Evolutionary conservation across 2,888 invertebrate species (phyloP), one percentile per base, ranked within the genome.

Genomic region (Diarsia dahlii): DNA sequence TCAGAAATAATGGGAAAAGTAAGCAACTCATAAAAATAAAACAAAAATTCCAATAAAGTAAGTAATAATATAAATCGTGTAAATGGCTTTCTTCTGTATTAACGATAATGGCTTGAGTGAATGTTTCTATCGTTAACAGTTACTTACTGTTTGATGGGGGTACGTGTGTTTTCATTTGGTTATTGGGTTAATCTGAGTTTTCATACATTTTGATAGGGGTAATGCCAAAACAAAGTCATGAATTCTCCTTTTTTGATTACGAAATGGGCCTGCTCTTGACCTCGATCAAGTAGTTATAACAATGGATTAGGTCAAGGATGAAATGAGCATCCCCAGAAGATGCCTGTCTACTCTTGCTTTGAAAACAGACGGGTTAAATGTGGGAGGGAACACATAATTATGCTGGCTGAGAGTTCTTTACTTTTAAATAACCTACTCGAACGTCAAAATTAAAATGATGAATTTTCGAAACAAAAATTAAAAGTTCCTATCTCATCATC

Each of bases 91-190:
- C 12, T 76, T 71, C 23, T 80, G 50, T 71, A 52, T 45, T 80
- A 80, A 71, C 50, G 80, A 58, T 80, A 76, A 50, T 71, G 80
- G 45, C 18, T 60, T 60, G 34, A 50, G 71, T 76, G 58, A 58
- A 34, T 60, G 45, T 76, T 76, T 80, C 20, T 46, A 52, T 60
- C 58, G 34, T 34, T 80, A 50, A 72, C 45, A 15, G 34, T 72
- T 72, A 72, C 71, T 70, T 45, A 18, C 6, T 34, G 3, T 58
- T 72, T 52, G 58, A 45, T 46, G 20, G 20, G 12, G 12, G 0
- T 52, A 23, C n/a, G 45, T 79, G 28, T n/a, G 9, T 45, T 72
- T 80, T 50, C 3, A 1, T 71, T 80, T 23, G 1, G 5, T 15
- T 34, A 54, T 2, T 28, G 5, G 8, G n/a, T 58, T 28, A 70